A percentile compares a stretch with the other conserved stretches of the same genome.
These are phyloP conservation scores for Hoplostethus mediterraneus DNA, from an alignment of 2,797 vertebrate species.

Conservation along the genomic window DNA sequence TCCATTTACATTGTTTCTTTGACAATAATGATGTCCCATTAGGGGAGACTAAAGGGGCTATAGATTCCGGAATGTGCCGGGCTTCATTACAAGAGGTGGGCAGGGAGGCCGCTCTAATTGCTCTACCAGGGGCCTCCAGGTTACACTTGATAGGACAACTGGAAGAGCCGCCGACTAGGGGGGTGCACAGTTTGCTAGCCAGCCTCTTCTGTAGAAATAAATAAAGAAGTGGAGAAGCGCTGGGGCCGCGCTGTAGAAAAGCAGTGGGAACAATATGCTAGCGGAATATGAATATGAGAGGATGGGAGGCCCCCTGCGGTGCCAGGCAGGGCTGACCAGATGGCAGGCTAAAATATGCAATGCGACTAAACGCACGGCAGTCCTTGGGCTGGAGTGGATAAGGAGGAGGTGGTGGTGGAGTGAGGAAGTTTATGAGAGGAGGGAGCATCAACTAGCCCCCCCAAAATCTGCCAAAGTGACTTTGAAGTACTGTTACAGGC, in stretches of 20 bases:
- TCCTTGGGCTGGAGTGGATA: slow-evolving; percentile 68
- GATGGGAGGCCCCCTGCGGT: slow-evolving; percentile 88
- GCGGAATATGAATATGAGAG: slow-evolving; percentile 93
- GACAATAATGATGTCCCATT: slow-evolving; percentile 99
- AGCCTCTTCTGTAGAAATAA: slow-evolving; percentile 74
- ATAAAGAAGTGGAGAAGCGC: slow-evolving; percentile 72
- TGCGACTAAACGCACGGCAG: slow-evolving; percentile 85
- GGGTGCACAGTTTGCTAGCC: slow-evolving; percentile 62
- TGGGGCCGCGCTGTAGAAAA: slow-evolving; percentile 83
- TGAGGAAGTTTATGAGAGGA: slow-evolving; percentile 59
- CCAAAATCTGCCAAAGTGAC: slow-evolving; percentile 27
- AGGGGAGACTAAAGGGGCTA: slow-evolving; percentile 99
- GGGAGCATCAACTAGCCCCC: slow-evolving; percentile 38
- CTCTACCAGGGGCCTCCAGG: slow-evolving; percentile 98
- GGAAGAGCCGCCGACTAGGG: slow-evolving; percentile 87
- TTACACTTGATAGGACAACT: slow-evolving; percentile 99
- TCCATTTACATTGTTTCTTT: slow-evolving; percentile 99
- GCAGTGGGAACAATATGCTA: slow-evolving; percentile 97
- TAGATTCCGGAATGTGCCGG: slow-evolving; percentile 99
- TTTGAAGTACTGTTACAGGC: slow-evolving; percentile 24
- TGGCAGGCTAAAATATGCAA: slow-evolving; percentile 94
- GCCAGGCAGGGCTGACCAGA: slow-evolving; percentile 94
- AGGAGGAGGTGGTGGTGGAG: slow-evolving; percentile 27
- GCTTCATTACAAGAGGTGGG: slow-evolving; percentile 99
- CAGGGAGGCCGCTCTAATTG: slow-evolving; percentile 99